These are phyloP conservation scores for Musca domestica DNA, from an alignment of 1,140 invertebrate genomes.

Conservation along the genomic window DNA sequence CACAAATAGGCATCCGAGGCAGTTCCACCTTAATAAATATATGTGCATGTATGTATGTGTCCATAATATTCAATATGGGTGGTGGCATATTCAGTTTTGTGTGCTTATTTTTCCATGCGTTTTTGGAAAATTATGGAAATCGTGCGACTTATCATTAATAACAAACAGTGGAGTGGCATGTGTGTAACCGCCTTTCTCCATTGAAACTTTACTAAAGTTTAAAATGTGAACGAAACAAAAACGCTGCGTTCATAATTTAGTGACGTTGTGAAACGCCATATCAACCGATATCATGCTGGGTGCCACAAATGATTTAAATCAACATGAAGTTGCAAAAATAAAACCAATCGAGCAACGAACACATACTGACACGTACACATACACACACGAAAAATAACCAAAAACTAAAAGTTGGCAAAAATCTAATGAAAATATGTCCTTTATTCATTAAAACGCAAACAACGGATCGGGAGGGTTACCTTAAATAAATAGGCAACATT, in stretches of 20 bases:
- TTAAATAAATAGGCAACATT: too few species aligned
- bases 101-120: too few species aligned
- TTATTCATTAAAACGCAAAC: conserved; percentile 2
- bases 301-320: conserved; percentile 23
- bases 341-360: not conserved
- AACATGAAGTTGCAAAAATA: conserved; percentile 15
- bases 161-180: conserved; percentile 1
- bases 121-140: not conserved
- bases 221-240: conserved; percentile 3
- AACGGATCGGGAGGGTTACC: too few species aligned
- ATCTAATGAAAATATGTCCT: not conserved
- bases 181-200: conserved; percentile 7
- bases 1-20: too few species aligned
- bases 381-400: not conserved
- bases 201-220: not conserved
- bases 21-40: not conserved
- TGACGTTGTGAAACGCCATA: conserved; percentile 8
- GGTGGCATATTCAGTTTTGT: not conserved
- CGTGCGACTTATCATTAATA: conserved; percentile 12
- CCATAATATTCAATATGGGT: not conserved
- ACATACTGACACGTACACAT: not conserved
- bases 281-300: conserved; percentile 19
- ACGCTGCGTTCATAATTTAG: conserved; percentile 5
- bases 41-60: not conserved
- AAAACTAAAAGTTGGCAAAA: conserved; percentile 15